A percentile compares a stretch with the other conserved stretches of the same genome.
Evolutionary conservation across 2,888 invertebrate genomes (phyloP).

Genomic region (Idaea straminata): DNA sequence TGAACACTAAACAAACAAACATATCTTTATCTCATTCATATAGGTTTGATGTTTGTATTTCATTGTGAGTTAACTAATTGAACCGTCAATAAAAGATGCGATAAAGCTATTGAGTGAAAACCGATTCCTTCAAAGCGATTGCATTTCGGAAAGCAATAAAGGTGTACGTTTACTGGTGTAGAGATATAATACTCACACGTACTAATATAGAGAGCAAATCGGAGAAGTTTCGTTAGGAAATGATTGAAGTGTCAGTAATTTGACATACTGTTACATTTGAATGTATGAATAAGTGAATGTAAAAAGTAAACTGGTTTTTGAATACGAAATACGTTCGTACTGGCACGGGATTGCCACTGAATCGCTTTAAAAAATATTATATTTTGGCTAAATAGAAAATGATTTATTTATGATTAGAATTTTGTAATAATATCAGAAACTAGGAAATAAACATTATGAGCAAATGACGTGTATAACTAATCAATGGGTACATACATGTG

Average conservation of each 20-base stretch:
- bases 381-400: too few relatives aligned
- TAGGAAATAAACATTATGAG: too few relatives aligned
- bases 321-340: too few relatives aligned
- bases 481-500: too few relatives aligned
- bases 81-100: background rate
- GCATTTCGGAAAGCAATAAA: background rate
- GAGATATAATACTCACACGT: background rate
- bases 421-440: too few relatives aligned
- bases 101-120: slow-evolving; percentile 1
- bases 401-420: too few relatives aligned
- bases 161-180: background rate
- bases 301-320: too few relatives aligned
- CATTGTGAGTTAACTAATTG: background rate
- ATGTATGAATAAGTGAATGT: background rate
- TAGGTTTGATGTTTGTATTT: background rate
- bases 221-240: background rate
- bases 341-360: too few relatives aligned
- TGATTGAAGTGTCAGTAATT: too few relatives aligned
- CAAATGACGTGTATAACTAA: too few relatives aligned
- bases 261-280: background rate
- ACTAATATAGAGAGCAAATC: background rate
- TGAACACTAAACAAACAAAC: background rate
- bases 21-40: background rate
- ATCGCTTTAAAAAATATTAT: too few relatives aligned
- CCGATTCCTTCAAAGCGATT: background rate